These are phyloP conservation scores for Ascaphus truei DNA, from an alignment of 2,113 vertebrate genomes.

Conservation along the genomic window DNA sequence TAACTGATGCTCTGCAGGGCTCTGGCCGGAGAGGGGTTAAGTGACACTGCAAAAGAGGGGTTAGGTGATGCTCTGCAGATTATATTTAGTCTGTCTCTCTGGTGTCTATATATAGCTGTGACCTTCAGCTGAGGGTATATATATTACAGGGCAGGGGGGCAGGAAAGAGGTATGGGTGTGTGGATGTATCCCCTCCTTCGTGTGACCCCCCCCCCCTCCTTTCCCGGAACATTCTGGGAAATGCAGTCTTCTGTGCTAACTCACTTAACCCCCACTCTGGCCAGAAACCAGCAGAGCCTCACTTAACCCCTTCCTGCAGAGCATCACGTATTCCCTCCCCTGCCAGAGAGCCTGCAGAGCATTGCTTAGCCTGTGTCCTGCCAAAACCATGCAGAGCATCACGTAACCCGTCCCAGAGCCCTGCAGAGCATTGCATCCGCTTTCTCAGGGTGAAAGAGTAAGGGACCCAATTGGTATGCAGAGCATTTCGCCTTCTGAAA, in stretches of 20 bases:
- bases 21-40: not conserved
- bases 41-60: not conserved
- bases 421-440: not conserved
- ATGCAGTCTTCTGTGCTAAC: not conserved
- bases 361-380: not conserved
- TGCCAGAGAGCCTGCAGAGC: too few species aligned
- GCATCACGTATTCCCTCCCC: not conserved
- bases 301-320: too few species aligned
- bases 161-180: too few species aligned
- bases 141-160: slow-evolving; percentile 12
- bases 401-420: not conserved
- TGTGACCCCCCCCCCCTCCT: not conserved
- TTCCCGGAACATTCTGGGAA: not conserved
- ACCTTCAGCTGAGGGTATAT: slow-evolving; percentile 21
- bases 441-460: not conserved
- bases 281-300: not conserved
- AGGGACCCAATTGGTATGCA: slow-evolving; percentile 21
- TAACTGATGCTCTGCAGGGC: not conserved
- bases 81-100: slow-evolving; percentile 14
- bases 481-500: slow-evolving; percentile 18
- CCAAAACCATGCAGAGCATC: not conserved
- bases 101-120: slow-evolving; percentile 19
- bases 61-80: slow-evolving; percentile 1
- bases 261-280: not conserved
- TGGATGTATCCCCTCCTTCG: not conserved